Percentiles rank a stretch among this genome's conserved stretches.
Evolutionary conservation across 2,888 invertebrate genomes (phyloP).

Genomic region (Cosmopolites sordidus): DNA sequence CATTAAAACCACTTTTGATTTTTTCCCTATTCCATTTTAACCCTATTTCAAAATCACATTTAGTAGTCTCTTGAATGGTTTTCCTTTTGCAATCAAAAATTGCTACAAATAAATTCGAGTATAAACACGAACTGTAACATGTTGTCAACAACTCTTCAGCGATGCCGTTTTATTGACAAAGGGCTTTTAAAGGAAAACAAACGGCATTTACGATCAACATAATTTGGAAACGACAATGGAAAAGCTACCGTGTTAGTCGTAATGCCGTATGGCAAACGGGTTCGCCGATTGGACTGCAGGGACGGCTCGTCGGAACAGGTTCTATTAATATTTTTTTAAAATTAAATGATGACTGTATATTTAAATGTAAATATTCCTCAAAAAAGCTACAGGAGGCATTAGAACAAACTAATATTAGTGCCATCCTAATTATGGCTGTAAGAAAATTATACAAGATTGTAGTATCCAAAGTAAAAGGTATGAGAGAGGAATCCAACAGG

Average conservation of each 20-base stretch:
- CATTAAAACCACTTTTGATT: too few relatives aligned
- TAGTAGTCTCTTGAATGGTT: too few relatives aligned
- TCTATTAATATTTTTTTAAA: neutral
- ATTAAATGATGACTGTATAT: neutral
- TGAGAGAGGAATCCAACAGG: too few relatives aligned
- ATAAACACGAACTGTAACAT: slow-evolving; percentile 5
- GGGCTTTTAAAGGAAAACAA: slow-evolving; percentile 22
- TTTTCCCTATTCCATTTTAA: too few relatives aligned
- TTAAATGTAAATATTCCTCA: neutral
- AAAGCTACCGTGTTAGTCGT: slow-evolving; percentile 12
- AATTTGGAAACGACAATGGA: slow-evolving; percentile 23
- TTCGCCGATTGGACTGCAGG: slow-evolving; percentile 5
- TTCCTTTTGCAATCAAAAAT: neutral
- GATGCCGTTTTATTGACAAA: slow-evolving; percentile 18
- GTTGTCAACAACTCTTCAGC: slow-evolving; percentile 21
- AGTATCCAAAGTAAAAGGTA: too few relatives aligned
- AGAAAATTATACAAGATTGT: too few relatives aligned
- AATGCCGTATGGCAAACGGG: slow-evolving; percentile 14
- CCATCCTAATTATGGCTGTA: too few relatives aligned
- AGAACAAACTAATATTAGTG: too few relatives aligned
- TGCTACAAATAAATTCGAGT: neutral
- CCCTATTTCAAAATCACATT: too few relatives aligned
- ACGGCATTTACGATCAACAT: slow-evolving; percentile 23
- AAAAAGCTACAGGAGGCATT: too few relatives aligned
- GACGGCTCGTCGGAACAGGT: slow-evolving; percentile 4